Base-by-base conservation (phyloP, 2,797 vertebrate genomes). In the Phalloptychus januarius region DNA sequence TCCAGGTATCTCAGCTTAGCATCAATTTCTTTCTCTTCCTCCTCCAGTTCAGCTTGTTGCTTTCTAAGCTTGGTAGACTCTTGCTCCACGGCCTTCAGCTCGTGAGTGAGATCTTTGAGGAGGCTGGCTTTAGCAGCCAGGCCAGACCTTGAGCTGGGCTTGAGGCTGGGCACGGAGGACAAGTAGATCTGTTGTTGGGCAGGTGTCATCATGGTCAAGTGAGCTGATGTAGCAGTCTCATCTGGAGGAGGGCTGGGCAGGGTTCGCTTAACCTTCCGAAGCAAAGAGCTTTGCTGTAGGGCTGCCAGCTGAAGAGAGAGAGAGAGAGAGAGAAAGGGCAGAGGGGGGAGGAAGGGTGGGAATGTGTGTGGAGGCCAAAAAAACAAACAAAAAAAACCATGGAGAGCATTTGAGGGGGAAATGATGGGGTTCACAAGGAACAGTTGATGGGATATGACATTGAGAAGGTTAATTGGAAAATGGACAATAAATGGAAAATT, bases 11-110 rank as follows among this genome's bases (percentile, higher is more conserved):
- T 97, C 83, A 99, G 95, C 93, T 99, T 99, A 89, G 98, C 98
- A 25, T 99, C 98, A 0, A 99, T 99, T 91, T 99, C 98, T 89
- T 99, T 99, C 92, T 99, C 98, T 81, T 99, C 98, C 80, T 99
- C 98, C 0, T 99, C 98, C 85, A 99, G 94, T 93, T 99, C 98
- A 0, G 98, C 98, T 93, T 99, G 98, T 91, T 99, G 99, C 89
- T 99, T 99, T 87, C 98, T 96, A 75, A 99, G 95, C 92, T 99
- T 99, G 72, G 97, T 98, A 25, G 98, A 99, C 90, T 99, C 98
- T 12, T 99, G 97, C 81, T 99, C 98, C 89, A 99, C 98, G 71
- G 97, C 97, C 94, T 97, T 97, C 88, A 99, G 94, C 92, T 99
- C 98, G 0, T 97, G 97, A 88, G 98, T 98, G 81, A 99, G 95